phyloP scores from a whole-genome alignment of 2,888 invertebrate species.

The Galeopsomyia nigrocyanea region DNA sequence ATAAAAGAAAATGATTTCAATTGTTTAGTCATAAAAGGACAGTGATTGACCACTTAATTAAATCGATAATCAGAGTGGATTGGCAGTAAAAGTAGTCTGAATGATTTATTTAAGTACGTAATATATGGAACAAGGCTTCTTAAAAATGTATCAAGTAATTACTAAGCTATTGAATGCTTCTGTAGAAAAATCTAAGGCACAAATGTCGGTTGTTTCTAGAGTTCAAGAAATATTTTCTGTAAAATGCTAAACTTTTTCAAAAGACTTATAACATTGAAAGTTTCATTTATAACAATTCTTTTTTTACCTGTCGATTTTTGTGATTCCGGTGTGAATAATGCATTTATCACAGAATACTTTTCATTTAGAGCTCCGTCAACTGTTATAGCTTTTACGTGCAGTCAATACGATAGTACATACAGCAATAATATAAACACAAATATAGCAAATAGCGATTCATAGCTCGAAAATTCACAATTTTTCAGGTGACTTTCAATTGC shows the following conservation, averaged over 20 bases:
- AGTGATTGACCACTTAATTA: too few relatives aligned
- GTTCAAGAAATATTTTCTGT: not conserved
- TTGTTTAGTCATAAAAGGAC: too few relatives aligned
- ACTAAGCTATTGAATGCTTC: not conserved
- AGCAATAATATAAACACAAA: not conserved
- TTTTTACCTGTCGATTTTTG: constrained; percentile 7
- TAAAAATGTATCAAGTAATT: constrained; percentile 4
- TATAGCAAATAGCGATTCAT: too few relatives aligned
- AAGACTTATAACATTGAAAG: not conserved
- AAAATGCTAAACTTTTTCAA: constrained; percentile 4
- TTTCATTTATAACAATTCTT: constrained; percentile 10
- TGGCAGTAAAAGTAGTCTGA: not conserved
- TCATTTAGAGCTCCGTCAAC: constrained; percentile 20
- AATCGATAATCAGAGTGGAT: not conserved
- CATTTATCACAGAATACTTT: constrained; percentile 37
- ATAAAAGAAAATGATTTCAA: too few relatives aligned
- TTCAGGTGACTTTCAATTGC: constrained; percentile 30
- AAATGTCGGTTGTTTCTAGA: too few relatives aligned
- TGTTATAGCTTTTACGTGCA: constrained; percentile 33
- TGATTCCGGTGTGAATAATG: constrained; percentile 3
- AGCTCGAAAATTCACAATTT: not conserved
- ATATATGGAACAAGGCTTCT: not conserved
- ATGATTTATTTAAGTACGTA: constrained; percentile 3
- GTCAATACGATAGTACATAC: constrained; percentile 23
- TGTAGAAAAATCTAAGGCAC: not conserved